Base-by-base conservation (phyloP, 2,113 vertebrate genomes). In the Cromileptes altivelis region DNA sequence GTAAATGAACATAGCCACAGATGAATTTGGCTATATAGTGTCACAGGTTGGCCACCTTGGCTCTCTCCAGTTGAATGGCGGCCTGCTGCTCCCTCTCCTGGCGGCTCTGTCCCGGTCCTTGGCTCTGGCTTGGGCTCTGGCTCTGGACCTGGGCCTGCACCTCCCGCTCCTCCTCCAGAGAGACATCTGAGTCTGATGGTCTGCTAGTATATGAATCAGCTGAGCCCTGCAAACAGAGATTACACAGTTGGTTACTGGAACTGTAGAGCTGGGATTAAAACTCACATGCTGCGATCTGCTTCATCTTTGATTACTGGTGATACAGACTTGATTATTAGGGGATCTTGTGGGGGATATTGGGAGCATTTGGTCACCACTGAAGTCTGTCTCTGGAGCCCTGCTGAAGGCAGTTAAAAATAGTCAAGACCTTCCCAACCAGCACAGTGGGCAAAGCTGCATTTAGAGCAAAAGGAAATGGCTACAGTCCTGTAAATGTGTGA, bases 111-210 rank as follows among this genome's bases (percentile, higher is more conserved):
- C 93, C 95, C 81, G 90, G 93, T 84, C 90, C 92, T 70, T 94
- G 93, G 90, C 89, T 89, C 88, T 92, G 94, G 89, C 89, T 91
- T 23, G 92, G 93, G 93, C 98, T 97, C 94, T 95, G 95, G 90
- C 93, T 94, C 88, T 92, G 94, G 90, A 93, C 91, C 92, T 92
- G 94, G 72, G 93, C 95, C 87, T 82, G 95, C 83, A 95, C 97
- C 95, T 98, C 98, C 90, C 98, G 96, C 85, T 99, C 98, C 90
- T 99, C 98, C 93, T 99, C 98, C 96, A 99, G 88, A 88, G 98
- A 99, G 91, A 99, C 98, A 98, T 99, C 98, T 33, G 98, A 99
- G 94, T 99, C 98, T 82, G 98, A 99, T 30, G 98, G 98, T 95
- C 98, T 97, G 95, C 98, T 99, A 88, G 98, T 99, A 91, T 99